Evolutionary conservation across 2,113 vertebrate genomes (phyloP), one percentile per base, ranked within the genome.

Genomic region (Limanda limanda): DNA sequence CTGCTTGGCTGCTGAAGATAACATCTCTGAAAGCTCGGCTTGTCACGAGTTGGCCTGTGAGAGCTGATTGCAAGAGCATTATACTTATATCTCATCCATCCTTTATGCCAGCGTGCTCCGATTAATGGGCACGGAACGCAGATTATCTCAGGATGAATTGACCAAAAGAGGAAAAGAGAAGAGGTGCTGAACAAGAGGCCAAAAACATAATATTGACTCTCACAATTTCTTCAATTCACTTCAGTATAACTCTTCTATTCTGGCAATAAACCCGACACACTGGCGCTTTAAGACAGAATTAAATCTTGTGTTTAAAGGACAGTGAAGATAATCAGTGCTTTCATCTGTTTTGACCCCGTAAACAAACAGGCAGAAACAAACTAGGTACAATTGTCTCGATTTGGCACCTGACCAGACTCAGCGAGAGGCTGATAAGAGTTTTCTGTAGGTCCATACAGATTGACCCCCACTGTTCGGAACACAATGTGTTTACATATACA

Each of bases 1-100:
- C 78, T 83, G 85, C 84, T 87, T 57, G 75, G 75, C 78, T 67
- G 87, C 83, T 74, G 76, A 62, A 81, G 82, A 83, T 70, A 81
- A 61, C 71, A 63, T 82, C 82, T 74, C 76, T 66, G 55, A 83
- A 87, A 86, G 76, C 72, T 62, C 14, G 61, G 83, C 72, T 85
- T 83, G 86, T 82, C 73, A 63, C 10, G 67, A 71, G 71, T 63
- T 79, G 77, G 74, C 57, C 84, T 68, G 24, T 17, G 11, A 76
- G 74, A 68, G 68, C 70, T 76, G 56, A 78, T 78, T 85, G 86
- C 54, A 75, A 71, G 24, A 76, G 69, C 35, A 25, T 81, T 75
- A 58, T 12, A 67, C 48, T 61, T 42, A 42, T 42, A 42, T 51
- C 47, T 18, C 47, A 47, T 66, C 52, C 37, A 17, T 68, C 5